A percentile compares a stretch with the other conserved stretches of the same genome.
Evolutionary conservation across 2,113 vertebrate genomes (phyloP).

Genomic region (Clarias batrachus): DNA sequence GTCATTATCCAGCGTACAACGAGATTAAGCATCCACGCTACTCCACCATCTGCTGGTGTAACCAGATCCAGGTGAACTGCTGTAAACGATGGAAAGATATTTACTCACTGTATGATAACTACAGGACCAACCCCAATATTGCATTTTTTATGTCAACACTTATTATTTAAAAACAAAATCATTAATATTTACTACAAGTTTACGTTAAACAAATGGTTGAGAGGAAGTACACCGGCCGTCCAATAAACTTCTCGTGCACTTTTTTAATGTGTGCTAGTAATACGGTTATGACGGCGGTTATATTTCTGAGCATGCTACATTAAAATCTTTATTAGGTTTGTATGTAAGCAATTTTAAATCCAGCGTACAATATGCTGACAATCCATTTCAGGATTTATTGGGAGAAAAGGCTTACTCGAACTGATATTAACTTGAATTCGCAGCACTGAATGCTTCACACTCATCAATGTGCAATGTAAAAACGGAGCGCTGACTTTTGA

Average conservation of each 20-base stretch:
- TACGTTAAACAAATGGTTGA: neutral
- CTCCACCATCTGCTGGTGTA: neutral
- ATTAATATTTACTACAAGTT: neutral
- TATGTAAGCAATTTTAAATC: neutral
- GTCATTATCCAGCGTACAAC: too few species aligned
- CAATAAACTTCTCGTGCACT: neutral
- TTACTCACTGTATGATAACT: neutral
- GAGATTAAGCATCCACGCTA: neutral
- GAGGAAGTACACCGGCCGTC: neutral
- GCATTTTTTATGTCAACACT: too few species aligned
- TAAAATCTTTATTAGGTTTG: constrained; percentile 26
- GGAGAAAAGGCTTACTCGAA: neutral
- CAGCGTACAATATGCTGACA: constrained; percentile 5
- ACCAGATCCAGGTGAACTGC: neutral
- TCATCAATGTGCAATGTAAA: neutral
- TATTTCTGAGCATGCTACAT: neutral
- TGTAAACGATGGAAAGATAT: neutral
- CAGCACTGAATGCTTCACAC: neutral
- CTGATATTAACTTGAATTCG: neutral
- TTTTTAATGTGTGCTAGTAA: neutral
- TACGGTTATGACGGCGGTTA: neutral
- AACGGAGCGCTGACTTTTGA: neutral
- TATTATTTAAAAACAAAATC: too few species aligned
- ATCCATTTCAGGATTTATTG: neutral
- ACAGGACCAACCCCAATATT: too few species aligned